Percentiles rank a stretch among this genome's conserved stretches.
These are phyloP conservation scores for Homarus gammarus DNA, from an alignment of 2,888 invertebrate genomes.

Conservation along the genomic window DNA sequence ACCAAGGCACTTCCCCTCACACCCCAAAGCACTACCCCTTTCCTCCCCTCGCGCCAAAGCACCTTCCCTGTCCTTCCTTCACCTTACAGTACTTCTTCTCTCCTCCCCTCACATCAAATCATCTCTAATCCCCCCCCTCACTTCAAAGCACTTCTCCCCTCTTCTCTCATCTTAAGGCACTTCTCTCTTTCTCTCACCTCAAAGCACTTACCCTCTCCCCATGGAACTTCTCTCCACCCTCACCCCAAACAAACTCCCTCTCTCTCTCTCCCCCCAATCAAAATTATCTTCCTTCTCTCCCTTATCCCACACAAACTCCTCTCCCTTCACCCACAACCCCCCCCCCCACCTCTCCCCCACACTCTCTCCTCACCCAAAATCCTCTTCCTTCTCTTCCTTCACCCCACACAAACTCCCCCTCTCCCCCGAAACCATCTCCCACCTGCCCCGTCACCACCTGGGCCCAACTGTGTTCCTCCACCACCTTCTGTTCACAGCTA, in stretches of 20 bases:
- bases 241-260: background rate
- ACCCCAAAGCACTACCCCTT: background rate
- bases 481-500: background rate
- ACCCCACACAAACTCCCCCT: background rate
- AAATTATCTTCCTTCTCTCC: background rate
- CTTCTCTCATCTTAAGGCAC: background rate
- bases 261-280: background rate
- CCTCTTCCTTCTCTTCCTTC: background rate
- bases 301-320: background rate
- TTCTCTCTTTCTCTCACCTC: constrained; percentile 20
- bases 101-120: no score
- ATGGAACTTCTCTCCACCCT: no score
- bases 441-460: background rate
- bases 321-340: background rate
- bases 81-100: no score
- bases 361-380: background rate
- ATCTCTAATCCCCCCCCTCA: background rate
- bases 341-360: background rate
- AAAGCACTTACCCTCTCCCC: background rate
- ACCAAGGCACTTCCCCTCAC: background rate
- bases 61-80: background rate
- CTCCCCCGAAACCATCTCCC: background rate
- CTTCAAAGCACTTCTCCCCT: background rate
- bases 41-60: background rate
- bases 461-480: background rate